Evolutionary conservation across 2,113 vertebrate species (phyloP).

Genomic region (Pampusana beccarii): DNA sequence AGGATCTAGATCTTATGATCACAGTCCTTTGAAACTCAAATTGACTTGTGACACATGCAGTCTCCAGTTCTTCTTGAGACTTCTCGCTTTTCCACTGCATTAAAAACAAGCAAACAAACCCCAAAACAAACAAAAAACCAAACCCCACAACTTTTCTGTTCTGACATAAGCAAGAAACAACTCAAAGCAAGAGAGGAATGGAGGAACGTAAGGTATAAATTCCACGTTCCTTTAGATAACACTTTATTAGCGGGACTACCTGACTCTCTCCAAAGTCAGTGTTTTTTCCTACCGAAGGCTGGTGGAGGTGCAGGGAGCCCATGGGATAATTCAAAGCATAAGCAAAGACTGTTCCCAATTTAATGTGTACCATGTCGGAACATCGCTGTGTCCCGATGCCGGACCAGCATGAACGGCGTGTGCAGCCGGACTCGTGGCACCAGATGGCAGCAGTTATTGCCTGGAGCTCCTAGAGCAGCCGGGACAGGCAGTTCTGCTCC

Average conservation of each 20-base stretch:
- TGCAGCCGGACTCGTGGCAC: not conserved
- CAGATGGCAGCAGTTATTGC: slow-evolving; percentile 66
- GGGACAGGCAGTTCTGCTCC: rapidly evolving
- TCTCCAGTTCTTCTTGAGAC: not conserved
- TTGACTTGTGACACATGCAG: slow-evolving; percentile 10
- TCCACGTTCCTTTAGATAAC: not conserved
- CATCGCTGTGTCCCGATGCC: rapidly evolving
- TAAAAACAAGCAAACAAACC: not conserved
- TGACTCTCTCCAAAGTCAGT: rapidly evolving
- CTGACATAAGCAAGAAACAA: not conserved
- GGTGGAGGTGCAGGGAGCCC: not conserved
- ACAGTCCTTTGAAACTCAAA: slow-evolving; percentile 19
- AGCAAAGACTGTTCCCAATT: not conserved
- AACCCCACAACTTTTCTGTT: not conserved
- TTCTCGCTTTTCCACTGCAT: not conserved
- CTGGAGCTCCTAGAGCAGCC: not conserved
- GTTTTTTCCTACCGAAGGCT: not conserved
- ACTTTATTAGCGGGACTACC: not conserved
- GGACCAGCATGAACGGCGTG: rapidly evolving
- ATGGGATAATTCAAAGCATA: rapidly evolving
- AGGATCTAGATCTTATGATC: not conserved
- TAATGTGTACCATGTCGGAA: rapidly evolving
- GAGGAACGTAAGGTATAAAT: not conserved
- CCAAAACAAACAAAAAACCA: not conserved
- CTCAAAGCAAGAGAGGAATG: not conserved